These are phyloP conservation scores for Uromys caudimaculatus DNA, from an alignment of 2,797 vertebrate genomes.

Conservation along the genomic window DNA sequence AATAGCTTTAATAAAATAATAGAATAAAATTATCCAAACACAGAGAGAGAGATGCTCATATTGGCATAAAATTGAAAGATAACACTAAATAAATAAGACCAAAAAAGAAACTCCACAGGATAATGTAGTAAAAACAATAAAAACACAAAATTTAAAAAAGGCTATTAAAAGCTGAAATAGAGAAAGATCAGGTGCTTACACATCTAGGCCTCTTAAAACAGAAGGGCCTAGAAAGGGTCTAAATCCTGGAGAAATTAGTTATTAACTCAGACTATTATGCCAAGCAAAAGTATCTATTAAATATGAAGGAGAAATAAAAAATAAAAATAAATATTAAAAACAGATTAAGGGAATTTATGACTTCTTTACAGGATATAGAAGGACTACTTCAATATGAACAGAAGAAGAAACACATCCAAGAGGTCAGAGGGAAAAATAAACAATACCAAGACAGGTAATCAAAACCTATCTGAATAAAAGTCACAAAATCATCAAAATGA, in stretches of 20 bases:
- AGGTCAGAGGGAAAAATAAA: too few relatives aligned
- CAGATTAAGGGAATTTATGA: neutral
- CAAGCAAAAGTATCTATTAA: neutral
- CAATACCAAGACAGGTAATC: too few relatives aligned
- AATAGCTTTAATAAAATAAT: neutral
- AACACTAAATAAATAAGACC: neutral
- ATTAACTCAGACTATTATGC: neutral
- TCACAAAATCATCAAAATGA: too few relatives aligned
- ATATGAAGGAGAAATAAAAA: neutral
- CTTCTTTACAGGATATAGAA: neutral
- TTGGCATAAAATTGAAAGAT: too few relatives aligned
- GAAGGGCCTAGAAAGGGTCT: neutral
- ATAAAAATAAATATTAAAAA: neutral
- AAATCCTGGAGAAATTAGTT: neutral
- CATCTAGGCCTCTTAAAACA: too few relatives aligned
- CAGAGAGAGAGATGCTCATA: neutral
- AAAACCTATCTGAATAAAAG: too few relatives aligned
- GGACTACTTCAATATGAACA: neutral
- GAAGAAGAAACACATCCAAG: too few relatives aligned
- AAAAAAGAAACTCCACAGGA: neutral
- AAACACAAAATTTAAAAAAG: neutral
- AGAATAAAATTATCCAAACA: too few relatives aligned
- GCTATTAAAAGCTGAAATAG: neutral
- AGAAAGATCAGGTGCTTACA: neutral
- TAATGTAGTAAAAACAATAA: neutral